phyloP scores from a whole-genome alignment of 1,140 invertebrate species.

The Patella vulgata region DNA sequence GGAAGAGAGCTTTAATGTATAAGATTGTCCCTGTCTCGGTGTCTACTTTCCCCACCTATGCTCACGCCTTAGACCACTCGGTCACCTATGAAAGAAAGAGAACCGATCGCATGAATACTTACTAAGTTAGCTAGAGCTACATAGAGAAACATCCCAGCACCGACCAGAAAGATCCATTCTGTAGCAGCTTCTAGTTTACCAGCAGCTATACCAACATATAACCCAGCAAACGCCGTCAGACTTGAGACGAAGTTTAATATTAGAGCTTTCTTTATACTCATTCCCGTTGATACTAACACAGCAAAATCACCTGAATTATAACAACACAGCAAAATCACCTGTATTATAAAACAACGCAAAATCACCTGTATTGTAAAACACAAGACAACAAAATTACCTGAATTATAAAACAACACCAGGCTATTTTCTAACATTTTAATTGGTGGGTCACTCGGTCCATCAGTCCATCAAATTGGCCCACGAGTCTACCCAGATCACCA shows the following conservation, averaged over 20 bases:
- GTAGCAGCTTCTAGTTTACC: slow-evolving; percentile 45
- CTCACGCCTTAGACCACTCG: background rate
- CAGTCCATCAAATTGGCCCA: too few species aligned
- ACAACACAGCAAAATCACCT: background rate
- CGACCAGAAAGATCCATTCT: slow-evolving; percentile 70
- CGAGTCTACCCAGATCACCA: too few species aligned
- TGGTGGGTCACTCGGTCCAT: too few species aligned
- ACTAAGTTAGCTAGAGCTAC: slow-evolving; percentile 73
- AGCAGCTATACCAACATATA: slow-evolving; percentile 69
- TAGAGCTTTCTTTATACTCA: slow-evolving; percentile 73
- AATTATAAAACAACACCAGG: too few species aligned
- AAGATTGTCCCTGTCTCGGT: background rate
- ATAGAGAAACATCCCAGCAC: slow-evolving; percentile 74
- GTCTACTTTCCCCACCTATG: background rate
- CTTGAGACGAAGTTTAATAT: slow-evolving; percentile 75
- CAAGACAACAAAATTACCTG: too few species aligned
- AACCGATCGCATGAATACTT: slow-evolving; percentile 14
- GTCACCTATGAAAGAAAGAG: background rate
- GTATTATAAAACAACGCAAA: background rate
- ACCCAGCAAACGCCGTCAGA: slow-evolving; percentile 74
- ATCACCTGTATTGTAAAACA: too few species aligned
- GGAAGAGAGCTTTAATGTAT: background rate
- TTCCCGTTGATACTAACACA: slow-evolving; percentile 85
- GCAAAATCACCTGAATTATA: slow-evolving; percentile 83
- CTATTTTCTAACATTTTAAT: too few species aligned